Evolutionary conservation across 2,113 vertebrate genomes (phyloP).

Genomic region (Corythornis cristatus): DNA sequence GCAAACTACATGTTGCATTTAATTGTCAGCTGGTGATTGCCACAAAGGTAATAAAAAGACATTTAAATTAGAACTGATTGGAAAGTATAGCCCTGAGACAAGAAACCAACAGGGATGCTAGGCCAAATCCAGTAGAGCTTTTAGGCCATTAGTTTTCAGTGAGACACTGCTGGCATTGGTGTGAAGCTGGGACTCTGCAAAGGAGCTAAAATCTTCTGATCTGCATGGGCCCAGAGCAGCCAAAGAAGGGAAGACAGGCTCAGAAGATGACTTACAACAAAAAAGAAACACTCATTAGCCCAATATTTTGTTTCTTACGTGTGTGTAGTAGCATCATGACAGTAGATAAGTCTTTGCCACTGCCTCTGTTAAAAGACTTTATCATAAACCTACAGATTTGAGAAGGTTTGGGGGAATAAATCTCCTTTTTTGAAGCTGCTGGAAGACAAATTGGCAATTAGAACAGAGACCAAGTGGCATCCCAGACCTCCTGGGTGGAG

Average conservation of each 20-base stretch:
- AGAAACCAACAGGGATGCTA: not conserved
- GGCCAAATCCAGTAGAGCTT: not conserved
- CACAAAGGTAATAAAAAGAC: slow-evolving; percentile 15
- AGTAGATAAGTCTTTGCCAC: not conserved
- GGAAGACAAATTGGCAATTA: not conserved
- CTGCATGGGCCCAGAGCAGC: not conserved
- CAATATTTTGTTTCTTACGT: not conserved
- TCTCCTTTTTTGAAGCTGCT: not conserved
- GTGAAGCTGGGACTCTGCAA: not conserved
- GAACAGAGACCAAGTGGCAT: not conserved
- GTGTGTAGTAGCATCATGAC: not conserved
- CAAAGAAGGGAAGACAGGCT: not conserved
- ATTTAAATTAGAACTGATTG: not conserved
- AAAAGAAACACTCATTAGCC: not conserved
- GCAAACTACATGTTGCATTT: not conserved
- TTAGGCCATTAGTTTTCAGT: not conserved
- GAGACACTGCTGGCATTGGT: not conserved
- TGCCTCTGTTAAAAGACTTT: not conserved
- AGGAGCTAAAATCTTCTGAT: not conserved
- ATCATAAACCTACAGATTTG: not conserved
- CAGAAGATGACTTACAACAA: not conserved
- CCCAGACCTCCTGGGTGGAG: not conserved
- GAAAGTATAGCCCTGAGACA: not conserved
- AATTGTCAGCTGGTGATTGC: not conserved
- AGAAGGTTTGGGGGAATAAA: not conserved